A percentile compares a stretch with the other conserved stretches of the same genome.
phyloP scores from a whole-genome alignment of 2,888 invertebrate genomes.

The Ophion obscuratus region DNA sequence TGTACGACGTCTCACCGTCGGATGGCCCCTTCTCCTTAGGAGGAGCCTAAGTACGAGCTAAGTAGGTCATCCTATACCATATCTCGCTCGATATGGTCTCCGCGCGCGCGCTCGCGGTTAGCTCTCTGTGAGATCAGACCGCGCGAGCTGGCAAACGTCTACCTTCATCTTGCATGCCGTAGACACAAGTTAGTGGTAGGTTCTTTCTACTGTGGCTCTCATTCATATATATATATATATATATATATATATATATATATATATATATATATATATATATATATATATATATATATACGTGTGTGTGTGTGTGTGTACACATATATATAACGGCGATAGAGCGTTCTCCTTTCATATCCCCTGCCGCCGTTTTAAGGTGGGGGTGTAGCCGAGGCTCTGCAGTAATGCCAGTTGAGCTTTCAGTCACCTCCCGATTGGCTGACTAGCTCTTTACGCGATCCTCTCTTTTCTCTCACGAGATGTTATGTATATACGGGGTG shows the following conservation, averaged over 20 bases:
- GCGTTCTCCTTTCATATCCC: slow-evolving; percentile 75
- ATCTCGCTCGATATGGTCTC: slow-evolving; percentile 74
- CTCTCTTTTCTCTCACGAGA: slow-evolving; percentile 49
- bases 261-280: neutral
- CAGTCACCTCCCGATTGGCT: slow-evolving; percentile 67
- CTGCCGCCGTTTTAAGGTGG: slow-evolving; percentile 41
- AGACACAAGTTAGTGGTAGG: slow-evolving; percentile 30
- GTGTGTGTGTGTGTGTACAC: neutral
- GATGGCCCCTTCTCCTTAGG: slow-evolving; percentile 82
- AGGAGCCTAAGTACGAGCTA: slow-evolving; percentile 80
- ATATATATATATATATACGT: too few relatives aligned
- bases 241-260: slow-evolving; percentile 54
- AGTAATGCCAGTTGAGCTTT: slow-evolving; percentile 69
- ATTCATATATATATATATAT: neutral
- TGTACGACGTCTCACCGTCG: slow-evolving; percentile 73
- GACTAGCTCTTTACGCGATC: slow-evolving; percentile 44
- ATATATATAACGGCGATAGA: slow-evolving; percentile 72
- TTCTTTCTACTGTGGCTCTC: slow-evolving; percentile 40
- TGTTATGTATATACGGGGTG: neutral
- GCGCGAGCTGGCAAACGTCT: slow-evolving; percentile 43
- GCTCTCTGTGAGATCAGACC: slow-evolving; percentile 31
- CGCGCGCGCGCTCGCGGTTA: slow-evolving; percentile 29
- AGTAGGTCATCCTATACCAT: slow-evolving; percentile 82
- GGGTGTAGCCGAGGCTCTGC: slow-evolving; percentile 65
- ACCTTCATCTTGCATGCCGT: slow-evolving; percentile 48